These are phyloP conservation scores for Nesospiza acunhae DNA, from an alignment of 2,113 vertebrate genomes.

Conservation along the genomic window DNA sequence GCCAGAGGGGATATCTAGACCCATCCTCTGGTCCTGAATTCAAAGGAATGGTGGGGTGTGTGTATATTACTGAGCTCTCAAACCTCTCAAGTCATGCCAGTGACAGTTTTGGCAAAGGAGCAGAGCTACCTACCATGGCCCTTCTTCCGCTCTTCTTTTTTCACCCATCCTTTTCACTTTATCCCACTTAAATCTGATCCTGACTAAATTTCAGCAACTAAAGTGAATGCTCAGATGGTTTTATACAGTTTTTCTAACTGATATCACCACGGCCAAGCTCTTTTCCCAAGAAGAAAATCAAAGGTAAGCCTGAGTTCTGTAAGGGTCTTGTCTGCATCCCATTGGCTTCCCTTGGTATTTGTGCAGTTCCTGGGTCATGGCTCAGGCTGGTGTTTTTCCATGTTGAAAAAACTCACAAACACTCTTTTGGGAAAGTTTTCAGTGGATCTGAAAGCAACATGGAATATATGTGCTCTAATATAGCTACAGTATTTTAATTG, in stretches of 20 bases:
- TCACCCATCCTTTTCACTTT: not conserved
- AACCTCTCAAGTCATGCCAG: not conserved
- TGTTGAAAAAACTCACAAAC: not conserved
- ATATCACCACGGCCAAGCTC: not conserved
- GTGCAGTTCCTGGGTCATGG: not conserved
- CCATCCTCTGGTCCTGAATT: not conserved
- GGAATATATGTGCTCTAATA: not conserved
- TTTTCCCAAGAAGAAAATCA: not conserved
- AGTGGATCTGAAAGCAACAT: not conserved
- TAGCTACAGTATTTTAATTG: slow-evolving; percentile 8
- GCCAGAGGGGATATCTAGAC: not conserved
- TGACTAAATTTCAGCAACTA: not conserved
- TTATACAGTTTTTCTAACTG: not conserved
- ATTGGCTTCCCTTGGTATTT: not conserved
- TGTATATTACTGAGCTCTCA: not conserved
- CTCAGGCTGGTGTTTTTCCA: not conserved
- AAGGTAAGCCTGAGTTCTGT: not conserved
- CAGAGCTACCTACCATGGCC: accelerated
- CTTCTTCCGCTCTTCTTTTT: not conserved
- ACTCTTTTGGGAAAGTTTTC: not conserved
- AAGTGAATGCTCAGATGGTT: not conserved
- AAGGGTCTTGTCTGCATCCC: accelerated
- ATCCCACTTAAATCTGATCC: not conserved
- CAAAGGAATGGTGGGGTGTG: not conserved
- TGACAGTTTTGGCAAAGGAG: not conserved